Conservation (phyloP, 2,888 invertebrate species). For the Tetragnatha montana region DNA sequence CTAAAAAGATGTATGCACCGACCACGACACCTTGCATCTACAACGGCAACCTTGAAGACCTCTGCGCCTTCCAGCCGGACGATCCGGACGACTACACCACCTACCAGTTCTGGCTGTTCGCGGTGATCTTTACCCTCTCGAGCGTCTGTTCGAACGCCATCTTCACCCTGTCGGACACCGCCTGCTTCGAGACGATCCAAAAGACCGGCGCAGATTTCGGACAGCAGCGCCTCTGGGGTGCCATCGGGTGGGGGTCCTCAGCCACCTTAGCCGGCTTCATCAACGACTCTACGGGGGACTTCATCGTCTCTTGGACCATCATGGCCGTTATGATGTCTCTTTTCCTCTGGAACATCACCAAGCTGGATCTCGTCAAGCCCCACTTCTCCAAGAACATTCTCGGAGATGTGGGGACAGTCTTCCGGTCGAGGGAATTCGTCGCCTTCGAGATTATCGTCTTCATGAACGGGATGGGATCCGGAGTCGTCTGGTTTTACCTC, state of each 20-base stretch:
- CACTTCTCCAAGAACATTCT: constrained; percentile 27
- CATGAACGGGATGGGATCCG: constrained; percentile 57
- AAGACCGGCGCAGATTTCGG: constrained; percentile 64
- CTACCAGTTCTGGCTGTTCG: constrained; percentile 70
- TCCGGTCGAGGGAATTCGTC: constrained; percentile 32
- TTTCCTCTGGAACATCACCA: constrained; percentile 33
- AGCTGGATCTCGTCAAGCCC: constrained; percentile 45
- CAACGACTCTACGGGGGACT: constrained; percentile 38
- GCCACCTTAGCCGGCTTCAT: constrained; percentile 44
- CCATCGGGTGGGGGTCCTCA: constrained; percentile 69
- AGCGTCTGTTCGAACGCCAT: constrained; percentile 56
- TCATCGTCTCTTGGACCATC: constrained; percentile 13
- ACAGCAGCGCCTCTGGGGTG: constrained; percentile 71
- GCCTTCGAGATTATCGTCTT: constrained; percentile 37
- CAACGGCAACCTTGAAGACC: neutral
- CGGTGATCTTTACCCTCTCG: constrained; percentile 53
- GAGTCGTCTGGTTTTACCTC: constrained; percentile 60
- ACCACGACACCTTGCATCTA: neutral
- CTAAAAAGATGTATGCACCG: neutral
- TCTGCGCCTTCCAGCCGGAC: neutral
- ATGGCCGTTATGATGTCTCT: constrained; percentile 17
- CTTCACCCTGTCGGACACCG: constrained; percentile 71
- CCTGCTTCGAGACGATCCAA: constrained; percentile 65
- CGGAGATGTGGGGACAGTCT: constrained; percentile 31
- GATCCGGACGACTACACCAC: constrained; percentile 15